Percentiles rank a stretch among this genome's conserved stretches.
phyloP scores from a whole-genome alignment of 2,888 invertebrate genomes.

The Apodemia mormo region DNA sequence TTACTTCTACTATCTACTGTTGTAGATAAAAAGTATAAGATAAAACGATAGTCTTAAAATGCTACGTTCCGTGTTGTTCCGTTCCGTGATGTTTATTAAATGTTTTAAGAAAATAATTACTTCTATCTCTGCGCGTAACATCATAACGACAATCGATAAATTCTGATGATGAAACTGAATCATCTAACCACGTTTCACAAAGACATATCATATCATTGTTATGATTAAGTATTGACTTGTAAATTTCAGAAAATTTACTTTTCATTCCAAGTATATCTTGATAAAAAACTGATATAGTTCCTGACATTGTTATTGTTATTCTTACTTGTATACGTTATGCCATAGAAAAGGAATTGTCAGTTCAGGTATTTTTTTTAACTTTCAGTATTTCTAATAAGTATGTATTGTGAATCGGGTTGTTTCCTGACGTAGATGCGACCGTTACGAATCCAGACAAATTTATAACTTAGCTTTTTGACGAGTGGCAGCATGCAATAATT shows the following conservation, averaged over 20 bases:
- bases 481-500: conserved; percentile 29
- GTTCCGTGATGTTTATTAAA: neutral
- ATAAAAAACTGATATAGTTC: neutral
- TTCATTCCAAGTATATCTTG: conserved; percentile 9
- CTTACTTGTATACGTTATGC: neutral
- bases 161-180: conserved; percentile 8
- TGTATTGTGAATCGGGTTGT: conserved; percentile 19
- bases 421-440: conserved; percentile 30
- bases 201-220: conserved; percentile 8
- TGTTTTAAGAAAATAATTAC: neutral
- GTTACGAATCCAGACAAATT: conserved; percentile 30
- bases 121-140: conserved; percentile 8
- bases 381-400: conserved; percentile 8
- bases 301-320: neutral
- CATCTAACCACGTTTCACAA: conserved; percentile 18
- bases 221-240: neutral
- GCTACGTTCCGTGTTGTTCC: no score
- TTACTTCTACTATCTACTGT: no score
- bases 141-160: conserved; percentile 14
- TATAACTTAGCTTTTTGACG: conserved; percentile 24
- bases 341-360: no score
- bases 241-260: neutral
- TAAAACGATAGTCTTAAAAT: no score
- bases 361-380: neutral
- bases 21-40: no score